phyloP scores from a whole-genome alignment of 2,797 vertebrate species.

The Cyclura pinguis region DNA sequence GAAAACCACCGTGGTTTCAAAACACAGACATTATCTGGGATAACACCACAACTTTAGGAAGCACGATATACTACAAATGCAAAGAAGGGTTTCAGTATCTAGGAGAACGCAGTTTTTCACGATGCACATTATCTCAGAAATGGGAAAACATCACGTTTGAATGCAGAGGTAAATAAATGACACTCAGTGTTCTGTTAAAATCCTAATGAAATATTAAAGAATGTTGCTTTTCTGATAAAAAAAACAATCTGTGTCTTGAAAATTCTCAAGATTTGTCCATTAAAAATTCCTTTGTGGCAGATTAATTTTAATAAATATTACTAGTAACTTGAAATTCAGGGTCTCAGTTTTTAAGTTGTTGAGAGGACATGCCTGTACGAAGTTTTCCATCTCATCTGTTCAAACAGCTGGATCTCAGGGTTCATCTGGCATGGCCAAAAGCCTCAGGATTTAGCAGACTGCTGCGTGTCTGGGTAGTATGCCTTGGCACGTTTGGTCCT shows the following conservation, averaged over 20 bases:
- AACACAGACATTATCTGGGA: slow-evolving; percentile 81
- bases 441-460: no score
- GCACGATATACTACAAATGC: slow-evolving; percentile 82
- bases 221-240: not conserved
- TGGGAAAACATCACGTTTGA: slow-evolving; percentile 81
- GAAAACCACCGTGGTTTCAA: slow-evolving; percentile 78
- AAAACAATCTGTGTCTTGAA: not conserved
- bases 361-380: not conserved
- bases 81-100: slow-evolving; percentile 81
- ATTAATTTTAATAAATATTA: not conserved
- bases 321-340: not conserved
- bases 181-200: not conserved
- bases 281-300: not conserved
- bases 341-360: not conserved
- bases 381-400: not conserved
- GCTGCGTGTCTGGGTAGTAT: no score
- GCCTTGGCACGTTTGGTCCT: no score
- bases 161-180: slow-evolving; percentile 82
- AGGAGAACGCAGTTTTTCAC: slow-evolving; percentile 77
- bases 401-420: not conserved
- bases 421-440: no score
- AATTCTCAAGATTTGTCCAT: not conserved
- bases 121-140: slow-evolving; percentile 79
- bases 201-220: not conserved
- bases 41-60: slow-evolving; percentile 72